These are phyloP conservation scores for Bombus superbus DNA, from an alignment of 1,140 invertebrate species.

Conservation along the genomic window DNA sequence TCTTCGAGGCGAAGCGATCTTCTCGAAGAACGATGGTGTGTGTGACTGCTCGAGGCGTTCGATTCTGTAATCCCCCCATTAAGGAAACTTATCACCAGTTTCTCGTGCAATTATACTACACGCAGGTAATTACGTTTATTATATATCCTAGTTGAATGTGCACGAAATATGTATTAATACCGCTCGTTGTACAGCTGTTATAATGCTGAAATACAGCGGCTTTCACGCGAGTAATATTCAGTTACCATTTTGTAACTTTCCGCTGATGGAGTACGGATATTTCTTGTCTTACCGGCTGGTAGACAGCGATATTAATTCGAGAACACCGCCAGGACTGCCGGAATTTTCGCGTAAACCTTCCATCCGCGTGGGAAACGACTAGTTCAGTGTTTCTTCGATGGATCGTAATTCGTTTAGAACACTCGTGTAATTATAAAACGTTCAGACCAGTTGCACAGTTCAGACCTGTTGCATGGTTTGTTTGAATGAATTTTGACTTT, in stretches of 20 bases:
- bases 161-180: slow-evolving; percentile 33
- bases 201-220: slow-evolving; percentile 16
- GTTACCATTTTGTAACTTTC: slow-evolving; percentile 34
- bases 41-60: slow-evolving; percentile 48
- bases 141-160: slow-evolving; percentile 16
- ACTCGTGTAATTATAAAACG: neutral
- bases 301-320: slow-evolving; percentile 13
- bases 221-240: slow-evolving; percentile 29
- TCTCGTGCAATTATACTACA: slow-evolving; percentile 40
- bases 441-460: neutral
- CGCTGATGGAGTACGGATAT: neutral
- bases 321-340: neutral
- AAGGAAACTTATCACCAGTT: slow-evolving; percentile 45
- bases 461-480: neutral
- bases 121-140: slow-evolving; percentile 26
- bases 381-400: neutral
- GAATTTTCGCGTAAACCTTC: slow-evolving; percentile 9
- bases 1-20: neutral
- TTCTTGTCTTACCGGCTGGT: neutral
- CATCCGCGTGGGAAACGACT: neutral
- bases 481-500: neutral
- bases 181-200: neutral
- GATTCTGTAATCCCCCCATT: slow-evolving; percentile 53
- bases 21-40: slow-evolving; percentile 10
- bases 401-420: neutral